Percentiles rank a stretch among this genome's conserved stretches.
These are phyloP conservation scores for Sterrhoptilus dennistouni DNA, from an alignment of 2,113 vertebrate species.

Conservation along the genomic window DNA sequence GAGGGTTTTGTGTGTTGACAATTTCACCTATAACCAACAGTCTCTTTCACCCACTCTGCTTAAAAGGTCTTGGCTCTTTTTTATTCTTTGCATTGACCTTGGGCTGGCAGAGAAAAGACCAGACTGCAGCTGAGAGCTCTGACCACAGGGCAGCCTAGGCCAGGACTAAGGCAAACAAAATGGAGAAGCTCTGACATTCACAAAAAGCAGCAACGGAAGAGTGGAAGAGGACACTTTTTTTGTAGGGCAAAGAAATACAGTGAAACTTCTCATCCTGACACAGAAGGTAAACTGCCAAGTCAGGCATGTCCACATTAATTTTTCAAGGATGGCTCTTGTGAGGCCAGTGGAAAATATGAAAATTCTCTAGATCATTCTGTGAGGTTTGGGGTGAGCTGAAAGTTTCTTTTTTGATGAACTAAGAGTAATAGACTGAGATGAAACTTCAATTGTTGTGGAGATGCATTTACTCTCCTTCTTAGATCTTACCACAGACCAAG, in stretches of 20 bases:
- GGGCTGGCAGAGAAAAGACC: slow-evolving; percentile 12
- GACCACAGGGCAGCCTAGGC: background rate
- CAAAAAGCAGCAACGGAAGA: background rate
- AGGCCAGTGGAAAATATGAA: background rate
- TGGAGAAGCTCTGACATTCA: background rate
- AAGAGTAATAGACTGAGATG: background rate
- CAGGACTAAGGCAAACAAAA: background rate
- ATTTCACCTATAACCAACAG: slow-evolving; percentile 20
- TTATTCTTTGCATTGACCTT: background rate
- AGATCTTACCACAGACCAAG: background rate
- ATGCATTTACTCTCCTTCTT: background rate
- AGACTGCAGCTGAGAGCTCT: background rate
- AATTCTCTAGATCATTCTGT: background rate
- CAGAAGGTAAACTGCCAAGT: background rate
- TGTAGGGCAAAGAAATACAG: background rate
- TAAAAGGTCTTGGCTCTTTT: slow-evolving; percentile 40
- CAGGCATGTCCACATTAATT: background rate
- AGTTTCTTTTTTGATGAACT: background rate
- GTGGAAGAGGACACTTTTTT: background rate
- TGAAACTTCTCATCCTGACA: background rate
- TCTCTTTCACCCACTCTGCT: background rate
- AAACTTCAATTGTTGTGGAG: background rate
- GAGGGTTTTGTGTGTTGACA: slow-evolving; percentile 14
- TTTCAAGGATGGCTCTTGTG: background rate
- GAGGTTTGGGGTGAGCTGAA: background rate